Evolutionary conservation across 2,888 invertebrate genomes (phyloP).

Genomic region (Melanchra persicariae): DNA sequence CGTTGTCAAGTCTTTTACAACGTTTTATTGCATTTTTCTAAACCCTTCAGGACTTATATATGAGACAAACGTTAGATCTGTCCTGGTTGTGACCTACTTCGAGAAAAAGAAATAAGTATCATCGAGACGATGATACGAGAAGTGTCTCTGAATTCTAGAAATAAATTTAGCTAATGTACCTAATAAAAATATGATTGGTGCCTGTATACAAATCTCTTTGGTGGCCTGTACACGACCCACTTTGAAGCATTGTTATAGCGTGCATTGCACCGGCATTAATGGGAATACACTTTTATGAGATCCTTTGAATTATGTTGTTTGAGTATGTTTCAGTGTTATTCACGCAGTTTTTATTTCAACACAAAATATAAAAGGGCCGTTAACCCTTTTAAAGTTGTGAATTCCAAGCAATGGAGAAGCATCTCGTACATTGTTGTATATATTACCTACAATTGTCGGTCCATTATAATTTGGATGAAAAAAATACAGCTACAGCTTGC

Average conservation of each 20-base stretch:
- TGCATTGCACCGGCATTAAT: slow-evolving; percentile 70
- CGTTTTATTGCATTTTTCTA: neutral
- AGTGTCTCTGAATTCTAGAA: neutral
- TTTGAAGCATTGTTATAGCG: slow-evolving; percentile 66
- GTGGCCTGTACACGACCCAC: slow-evolving; percentile 59
- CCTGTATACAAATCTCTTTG: slow-evolving; percentile 8
- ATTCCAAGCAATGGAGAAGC: slow-evolving; percentile 5
- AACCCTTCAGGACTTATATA: neutral
- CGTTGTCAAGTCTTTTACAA: neutral
- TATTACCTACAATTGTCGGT: neutral
- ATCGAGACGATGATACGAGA: neutral
- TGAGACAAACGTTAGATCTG: too few species aligned
- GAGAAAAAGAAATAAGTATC: neutral
- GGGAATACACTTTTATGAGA: slow-evolving; percentile 55
- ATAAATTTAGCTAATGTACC: too few species aligned
- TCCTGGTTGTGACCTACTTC: too few species aligned
- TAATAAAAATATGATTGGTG: neutral
- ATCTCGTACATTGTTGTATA: neutral
- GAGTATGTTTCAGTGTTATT: slow-evolving; percentile 50
- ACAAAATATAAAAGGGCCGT: slow-evolving; percentile 45
- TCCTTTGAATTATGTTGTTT: slow-evolving; percentile 56
- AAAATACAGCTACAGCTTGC: neutral
- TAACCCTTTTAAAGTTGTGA: slow-evolving; percentile 33
- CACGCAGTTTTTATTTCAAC: slow-evolving; percentile 34
- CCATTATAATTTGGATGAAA: neutral